These are phyloP conservation scores for Poecilia gillii DNA, from an alignment of 2,797 vertebrate genomes.

Conservation along the genomic window DNA sequence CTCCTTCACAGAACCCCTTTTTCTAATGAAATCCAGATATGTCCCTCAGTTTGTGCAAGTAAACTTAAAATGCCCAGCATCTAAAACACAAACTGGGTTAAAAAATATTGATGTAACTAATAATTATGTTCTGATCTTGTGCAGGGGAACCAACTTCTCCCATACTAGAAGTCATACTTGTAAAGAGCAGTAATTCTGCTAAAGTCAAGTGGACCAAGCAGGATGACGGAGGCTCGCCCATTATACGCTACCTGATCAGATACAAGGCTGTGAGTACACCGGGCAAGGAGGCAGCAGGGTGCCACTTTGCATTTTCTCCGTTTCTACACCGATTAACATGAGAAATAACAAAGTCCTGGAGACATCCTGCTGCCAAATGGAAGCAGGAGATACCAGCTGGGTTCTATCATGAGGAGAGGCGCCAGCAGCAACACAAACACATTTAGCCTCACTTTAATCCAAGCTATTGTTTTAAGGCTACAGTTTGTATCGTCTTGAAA, in stretches of 20 bases:
- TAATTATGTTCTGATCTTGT: constrained; percentile 57
- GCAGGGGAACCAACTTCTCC: constrained; percentile 95
- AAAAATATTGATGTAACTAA: constrained; percentile 29
- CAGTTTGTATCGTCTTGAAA: background rate
- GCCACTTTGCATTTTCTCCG: constrained; percentile 9
- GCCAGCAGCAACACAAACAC: constrained; percentile 8
- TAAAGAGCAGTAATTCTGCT: constrained; percentile 86
- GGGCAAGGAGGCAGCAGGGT: constrained; percentile 26
- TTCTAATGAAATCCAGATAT: background rate
- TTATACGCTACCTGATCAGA: constrained; percentile 93
- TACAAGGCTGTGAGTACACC: constrained; percentile 93
- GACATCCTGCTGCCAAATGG: background rate
- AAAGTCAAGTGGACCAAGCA: constrained; percentile 95
- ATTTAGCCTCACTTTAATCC: background rate
- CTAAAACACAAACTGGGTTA: background rate
- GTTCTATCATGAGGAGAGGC: background rate
- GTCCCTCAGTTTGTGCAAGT: background rate
- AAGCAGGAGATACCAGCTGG: background rate
- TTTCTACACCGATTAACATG: background rate
- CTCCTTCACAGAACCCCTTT: background rate
- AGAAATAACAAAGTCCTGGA: background rate
- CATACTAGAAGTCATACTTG: constrained; percentile 87
- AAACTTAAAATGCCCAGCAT: background rate
- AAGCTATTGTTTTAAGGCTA: background rate
- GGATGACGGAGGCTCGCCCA: constrained; percentile 96